Base-by-base conservation (phyloP, 2,797 vertebrate genomes). In the Pitangus sulphuratus region DNA sequence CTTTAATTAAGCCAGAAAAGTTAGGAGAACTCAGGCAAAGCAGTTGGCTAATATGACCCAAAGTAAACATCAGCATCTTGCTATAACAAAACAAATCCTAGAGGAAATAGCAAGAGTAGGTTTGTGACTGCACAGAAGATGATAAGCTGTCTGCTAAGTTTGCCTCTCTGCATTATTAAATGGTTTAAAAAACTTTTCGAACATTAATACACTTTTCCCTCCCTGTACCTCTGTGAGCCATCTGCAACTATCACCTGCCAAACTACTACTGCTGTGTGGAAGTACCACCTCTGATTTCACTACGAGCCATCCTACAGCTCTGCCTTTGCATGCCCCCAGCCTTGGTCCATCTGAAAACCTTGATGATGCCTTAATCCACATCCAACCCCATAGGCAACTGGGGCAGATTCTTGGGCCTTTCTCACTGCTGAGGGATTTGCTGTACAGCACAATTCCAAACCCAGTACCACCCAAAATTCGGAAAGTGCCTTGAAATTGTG, bases 1-100 rank as follows among this genome's bases (percentile, higher is more conserved):
- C 21, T 86, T 90, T 86, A 91, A 91, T 86, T 71, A 95, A 90
- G 14, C 19, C 81, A 77, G 51, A 82, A 87, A 82, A 44, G 13
- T 44, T 44, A 40, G 16, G 39, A 56, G 45, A 78, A 28, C 13
- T 60, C 39, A 15, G 30, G 57, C 16, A 84, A 80, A 75, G 37
- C 30, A 15, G 20, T 25, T 82, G 37, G 39, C 72, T 78, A 22
- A 74, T 30, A 21, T 2, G 42, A 64, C 75, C 64, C 37, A 28
- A 35, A 61, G 50, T n/a, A 75, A 64, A 74, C 1, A 2, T 39
- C 60, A 78, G 61, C 44, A n/a, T 48, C 35, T 47, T 89, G 50
- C 35, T 75, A 8, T 58, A 79, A 48, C 35, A 50, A 65, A 87
- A 47, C 14, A 56, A 92, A 39, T 33, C 4, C 12, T 44, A 28